Base-by-base conservation (phyloP, 2,888 invertebrate genomes). In the Conchocele bisecta region DNA sequence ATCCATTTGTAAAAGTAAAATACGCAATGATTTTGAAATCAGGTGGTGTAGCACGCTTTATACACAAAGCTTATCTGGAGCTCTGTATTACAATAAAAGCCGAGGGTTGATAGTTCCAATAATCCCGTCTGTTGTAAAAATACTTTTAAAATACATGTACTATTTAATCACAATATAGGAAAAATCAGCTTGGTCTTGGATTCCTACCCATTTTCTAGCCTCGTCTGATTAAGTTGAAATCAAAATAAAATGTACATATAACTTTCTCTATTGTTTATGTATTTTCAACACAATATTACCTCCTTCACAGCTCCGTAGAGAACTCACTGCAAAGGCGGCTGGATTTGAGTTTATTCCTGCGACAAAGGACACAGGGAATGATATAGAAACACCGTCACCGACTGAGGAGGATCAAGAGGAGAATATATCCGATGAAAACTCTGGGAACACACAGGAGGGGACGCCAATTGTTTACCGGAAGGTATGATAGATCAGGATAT, bases 341-440 rank as follows among this genome's bases (percentile, higher is more conserved):
- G 91, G 91, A 5, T 72, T 91, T 24, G 84, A 90, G 64, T 89
- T 91, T 73, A 86, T 91, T 28, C 83, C 89, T 26, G 87, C 88
- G 3, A 76, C 65, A 24, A 71, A 84, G 44, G n/a, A 72, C 85
- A 35, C 73, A 81, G 53, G 76, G 76, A 13, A 77, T 75, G 20
- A 20, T 48, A 28, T 48, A 48, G 39, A 31, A 20, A 61, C 53
- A n/a, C 53, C 70, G 22, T 28, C 56, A 28, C 22, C 59, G 13
- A 50, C 35, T 41, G 71, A 78, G 29, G 33, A 46, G 37, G 67
- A 64, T 7, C 59, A 67, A 22, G 59, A 56, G 4, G 67, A 64
- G 26, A 64, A 58, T n/a, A 41, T 17, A 29, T 54, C 57, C 20
- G 24, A 64, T 22, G 74, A 73, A 3, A 44, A 61, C 28, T 24